A percentile compares a stretch with the other conserved stretches of the same genome.
Evolutionary conservation across 2,888 invertebrate genomes (phyloP).

Genomic region (Spicauda simplicius): DNA sequence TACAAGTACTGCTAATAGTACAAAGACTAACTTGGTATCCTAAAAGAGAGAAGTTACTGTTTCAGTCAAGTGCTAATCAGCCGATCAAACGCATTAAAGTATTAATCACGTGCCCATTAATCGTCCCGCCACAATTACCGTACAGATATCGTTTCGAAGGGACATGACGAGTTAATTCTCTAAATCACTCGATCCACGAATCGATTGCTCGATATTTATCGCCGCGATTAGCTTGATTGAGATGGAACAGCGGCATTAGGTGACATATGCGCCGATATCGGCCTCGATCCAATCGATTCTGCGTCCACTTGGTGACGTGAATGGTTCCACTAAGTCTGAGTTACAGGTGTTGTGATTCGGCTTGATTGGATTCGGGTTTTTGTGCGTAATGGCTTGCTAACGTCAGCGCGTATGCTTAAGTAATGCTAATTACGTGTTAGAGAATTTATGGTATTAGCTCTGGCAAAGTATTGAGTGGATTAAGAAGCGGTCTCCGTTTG

Average conservation of each 20-base stretch:
- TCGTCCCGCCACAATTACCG: too few species aligned
- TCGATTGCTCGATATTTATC: conserved; percentile 66
- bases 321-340: conserved; percentile 34
- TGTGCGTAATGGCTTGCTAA: not conserved
- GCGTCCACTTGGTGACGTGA: conserved; percentile 22
- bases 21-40: too few species aligned
- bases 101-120: too few species aligned
- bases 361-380: conserved; percentile 1
- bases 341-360: conserved; percentile 25
- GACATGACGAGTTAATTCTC: conserved; percentile 57
- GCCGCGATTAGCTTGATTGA: conserved; percentile 68
- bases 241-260: conserved; percentile 66
- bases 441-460: too few species aligned
- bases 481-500: too few species aligned
- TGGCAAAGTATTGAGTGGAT: too few species aligned
- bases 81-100: too few species aligned
- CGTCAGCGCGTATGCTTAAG: not conserved
- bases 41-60: too few species aligned
- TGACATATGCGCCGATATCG: conserved; percentile 56
- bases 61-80: too few species aligned
- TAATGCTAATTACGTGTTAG: not conserved
- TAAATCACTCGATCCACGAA: conserved; percentile 59
- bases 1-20: too few species aligned
- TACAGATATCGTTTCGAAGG: conserved; percentile 3
- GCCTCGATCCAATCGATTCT: conserved; percentile 25